These are phyloP conservation scores for Trichogramma evanescens DNA, from an alignment of 2,888 invertebrate species.

Conservation along the genomic window DNA sequence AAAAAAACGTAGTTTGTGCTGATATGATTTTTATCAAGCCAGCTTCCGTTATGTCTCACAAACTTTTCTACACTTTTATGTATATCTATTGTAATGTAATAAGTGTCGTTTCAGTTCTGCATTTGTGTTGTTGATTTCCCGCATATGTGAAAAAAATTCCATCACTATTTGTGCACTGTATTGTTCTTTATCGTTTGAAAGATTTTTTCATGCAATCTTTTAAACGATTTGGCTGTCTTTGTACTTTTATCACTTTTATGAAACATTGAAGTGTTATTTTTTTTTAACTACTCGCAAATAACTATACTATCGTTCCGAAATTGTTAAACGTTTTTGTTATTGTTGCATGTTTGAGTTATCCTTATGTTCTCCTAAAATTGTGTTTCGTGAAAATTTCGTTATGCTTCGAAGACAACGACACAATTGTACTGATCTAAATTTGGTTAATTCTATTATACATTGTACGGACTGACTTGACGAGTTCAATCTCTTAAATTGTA, in stretches of 20 bases:
- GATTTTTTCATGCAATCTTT: neutral
- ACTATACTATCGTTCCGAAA: conserved; percentile 5
- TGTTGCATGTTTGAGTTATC: conserved; percentile 48
- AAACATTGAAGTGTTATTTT: neutral
- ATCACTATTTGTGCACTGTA: too few species aligned
- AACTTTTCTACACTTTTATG: conserved; percentile 11
- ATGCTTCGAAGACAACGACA: conserved; percentile 35
- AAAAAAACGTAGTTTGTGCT: conserved; percentile 8
- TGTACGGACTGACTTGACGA: too few species aligned
- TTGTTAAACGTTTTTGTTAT: conserved; percentile 26
- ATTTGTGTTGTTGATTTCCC: conserved; percentile 21
- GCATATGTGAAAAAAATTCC: conserved; percentile 9
- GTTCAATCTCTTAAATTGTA: too few species aligned
- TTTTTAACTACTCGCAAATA: neutral
- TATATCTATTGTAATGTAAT: conserved; percentile 3
- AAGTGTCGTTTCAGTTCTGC: conserved; percentile 19
- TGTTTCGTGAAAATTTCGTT: conserved; percentile 64
- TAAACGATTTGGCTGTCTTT: neutral
- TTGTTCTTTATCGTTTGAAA: too few species aligned
- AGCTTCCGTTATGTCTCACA: conserved; percentile 9
- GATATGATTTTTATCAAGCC: neutral
- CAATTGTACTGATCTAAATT: conserved; percentile 28
- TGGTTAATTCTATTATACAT: too few species aligned
- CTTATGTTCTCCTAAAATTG: conserved; percentile 47
- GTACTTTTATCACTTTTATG: neutral